phyloP scores from a whole-genome alignment of 2,113 vertebrate species.

The Leptobrachium leishanense region DNA sequence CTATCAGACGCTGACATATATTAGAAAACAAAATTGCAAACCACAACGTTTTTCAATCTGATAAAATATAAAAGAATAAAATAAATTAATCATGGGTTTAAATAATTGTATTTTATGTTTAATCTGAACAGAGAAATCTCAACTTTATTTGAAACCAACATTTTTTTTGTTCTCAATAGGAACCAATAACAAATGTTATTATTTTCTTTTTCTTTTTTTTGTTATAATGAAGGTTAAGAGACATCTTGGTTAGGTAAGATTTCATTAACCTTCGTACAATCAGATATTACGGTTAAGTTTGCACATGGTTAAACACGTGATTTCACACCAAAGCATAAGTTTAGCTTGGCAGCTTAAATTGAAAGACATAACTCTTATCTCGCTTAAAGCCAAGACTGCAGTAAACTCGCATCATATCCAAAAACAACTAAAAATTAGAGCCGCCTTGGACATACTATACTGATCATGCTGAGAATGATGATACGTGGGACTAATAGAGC shows the following conservation, averaged over 20 bases:
- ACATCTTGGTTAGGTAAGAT: conserved; percentile 64
- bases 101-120: too few relatives aligned
- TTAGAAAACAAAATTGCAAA: too few relatives aligned
- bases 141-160: too few relatives aligned
- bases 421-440: conserved; percentile 70
- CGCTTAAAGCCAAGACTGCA: conserved; percentile 68
- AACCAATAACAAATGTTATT: too few relatives aligned
- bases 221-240: conserved; percentile 57
- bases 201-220: conserved; percentile 28
- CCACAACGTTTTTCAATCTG: too few relatives aligned
- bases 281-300: conserved; percentile 62
- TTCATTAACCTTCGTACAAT: conserved; percentile 68
- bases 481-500: conserved; percentile 56
- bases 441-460: conserved; percentile 64
- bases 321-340: conserved; percentile 74
- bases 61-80: too few relatives aligned
- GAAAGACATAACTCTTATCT: conserved; percentile 70
- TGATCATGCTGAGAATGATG: conserved; percentile 63
- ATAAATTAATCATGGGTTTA: too few relatives aligned
- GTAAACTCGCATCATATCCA: conserved; percentile 69
- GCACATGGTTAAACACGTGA: conserved; percentile 76
- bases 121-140: too few relatives aligned
- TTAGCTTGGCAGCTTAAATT: conserved; percentile 70
- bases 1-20: too few relatives aligned
- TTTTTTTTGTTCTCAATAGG: too few relatives aligned